Evolutionary conservation across 2,888 invertebrate species (phyloP).

Genomic region (Mythimna ferrago): DNA sequence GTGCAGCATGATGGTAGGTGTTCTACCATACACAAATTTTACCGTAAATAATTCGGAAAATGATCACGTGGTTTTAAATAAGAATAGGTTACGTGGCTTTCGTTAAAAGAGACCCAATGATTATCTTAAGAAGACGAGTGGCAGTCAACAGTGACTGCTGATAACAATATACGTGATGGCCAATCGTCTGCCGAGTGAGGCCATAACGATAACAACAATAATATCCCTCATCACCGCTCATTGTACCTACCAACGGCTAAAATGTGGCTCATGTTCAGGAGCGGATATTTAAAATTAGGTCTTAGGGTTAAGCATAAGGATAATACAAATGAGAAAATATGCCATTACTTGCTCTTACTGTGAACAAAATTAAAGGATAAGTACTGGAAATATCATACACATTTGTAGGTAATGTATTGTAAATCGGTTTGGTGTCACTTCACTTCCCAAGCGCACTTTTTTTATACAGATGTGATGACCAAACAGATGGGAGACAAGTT

Average conservation of each 20-base stretch:
- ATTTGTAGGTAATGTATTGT: too few relatives aligned
- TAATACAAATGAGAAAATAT: too few relatives aligned
- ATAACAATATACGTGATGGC: constrained; percentile 13
- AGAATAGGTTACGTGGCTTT: neutral
- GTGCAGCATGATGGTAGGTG: neutral
- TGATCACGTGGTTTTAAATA: neutral
- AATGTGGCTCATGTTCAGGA: neutral
- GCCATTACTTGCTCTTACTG: neutral
- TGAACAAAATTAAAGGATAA: neutral
- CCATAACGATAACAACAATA: constrained; percentile 9
- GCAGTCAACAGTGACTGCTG: neutral
- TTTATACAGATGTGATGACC: too few relatives aligned
- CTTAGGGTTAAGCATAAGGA: neutral
- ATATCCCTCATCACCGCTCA: neutral
- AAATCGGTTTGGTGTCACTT: too few relatives aligned
- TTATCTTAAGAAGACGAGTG: neutral
- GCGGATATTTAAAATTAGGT: constrained; percentile 5
- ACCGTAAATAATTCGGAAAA: neutral
- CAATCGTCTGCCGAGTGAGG: constrained; percentile 10
- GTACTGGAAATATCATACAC: neutral
- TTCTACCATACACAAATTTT: neutral
- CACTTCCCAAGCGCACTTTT: too few relatives aligned
- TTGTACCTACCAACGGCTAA: constrained; percentile 12
- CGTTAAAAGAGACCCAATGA: constrained; percentile 1
- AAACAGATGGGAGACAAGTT: too few relatives aligned